Conservation (phyloP, 2,888 invertebrate genomes). For the Acanthosepion pharaonis region DNA sequence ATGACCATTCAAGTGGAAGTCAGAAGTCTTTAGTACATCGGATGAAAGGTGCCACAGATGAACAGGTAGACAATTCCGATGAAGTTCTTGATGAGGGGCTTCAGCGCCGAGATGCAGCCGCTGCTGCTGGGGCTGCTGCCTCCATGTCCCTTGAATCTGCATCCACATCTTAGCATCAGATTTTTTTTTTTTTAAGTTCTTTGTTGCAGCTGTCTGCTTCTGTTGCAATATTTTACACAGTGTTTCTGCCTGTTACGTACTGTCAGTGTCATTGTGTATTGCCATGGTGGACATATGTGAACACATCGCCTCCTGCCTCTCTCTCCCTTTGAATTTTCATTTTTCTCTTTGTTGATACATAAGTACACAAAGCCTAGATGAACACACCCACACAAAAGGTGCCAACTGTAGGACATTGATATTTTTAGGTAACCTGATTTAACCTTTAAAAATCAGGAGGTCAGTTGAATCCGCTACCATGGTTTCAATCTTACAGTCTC, state of each 20-base stretch:
- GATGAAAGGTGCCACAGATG: constrained; percentile 54
- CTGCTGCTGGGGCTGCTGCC: constrained; percentile 38
- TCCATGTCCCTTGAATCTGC: neutral
- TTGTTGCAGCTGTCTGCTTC: neutral
- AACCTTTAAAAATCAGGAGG: too few species aligned
- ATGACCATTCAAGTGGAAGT: constrained; percentile 51
- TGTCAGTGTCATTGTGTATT: neutral
- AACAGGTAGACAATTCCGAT: constrained; percentile 56
- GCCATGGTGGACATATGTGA: neutral
- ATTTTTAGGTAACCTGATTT: too few species aligned
- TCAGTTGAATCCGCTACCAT: too few species aligned
- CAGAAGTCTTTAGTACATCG: constrained; percentile 53
- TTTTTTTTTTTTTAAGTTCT: neutral
- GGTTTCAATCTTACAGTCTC: too few species aligned
- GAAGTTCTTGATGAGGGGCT: neutral
- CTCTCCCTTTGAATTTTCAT: neutral
- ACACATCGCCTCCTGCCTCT: neutral
- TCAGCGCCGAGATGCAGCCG: constrained; percentile 11
- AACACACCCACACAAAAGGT: neutral
- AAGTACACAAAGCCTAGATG: neutral
- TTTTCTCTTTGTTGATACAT: constrained; percentile 10
- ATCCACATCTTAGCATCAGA: constrained; percentile 42
- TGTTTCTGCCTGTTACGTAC: constrained; percentile 1
- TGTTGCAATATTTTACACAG: neutral
- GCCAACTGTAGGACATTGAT: too few species aligned